Evolutionary conservation across 2,888 invertebrate genomes (phyloP).

Genomic region (Lagria hirta): DNA sequence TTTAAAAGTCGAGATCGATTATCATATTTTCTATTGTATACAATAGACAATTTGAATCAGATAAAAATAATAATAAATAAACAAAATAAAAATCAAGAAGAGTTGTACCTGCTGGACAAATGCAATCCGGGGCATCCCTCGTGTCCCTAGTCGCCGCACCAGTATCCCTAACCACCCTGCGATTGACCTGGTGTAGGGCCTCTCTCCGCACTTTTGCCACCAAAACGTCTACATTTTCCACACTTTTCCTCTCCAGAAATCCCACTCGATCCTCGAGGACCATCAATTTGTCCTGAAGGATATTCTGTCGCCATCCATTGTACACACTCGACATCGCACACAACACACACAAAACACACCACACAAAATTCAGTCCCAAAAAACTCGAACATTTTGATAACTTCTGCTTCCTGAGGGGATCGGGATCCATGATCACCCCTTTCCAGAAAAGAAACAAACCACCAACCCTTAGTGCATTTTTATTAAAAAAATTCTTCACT

Average conservation of each 20-base stretch:
- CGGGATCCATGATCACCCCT: slow-evolving; percentile 47
- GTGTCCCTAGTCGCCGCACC: slow-evolving; percentile 51
- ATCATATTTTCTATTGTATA: too few species aligned
- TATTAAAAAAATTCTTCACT: slow-evolving; percentile 15
- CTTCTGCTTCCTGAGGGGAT: slow-evolving; percentile 42
- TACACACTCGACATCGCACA: slow-evolving; percentile 64
- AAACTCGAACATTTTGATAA: slow-evolving; percentile 20
- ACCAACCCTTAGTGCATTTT: slow-evolving; percentile 42
- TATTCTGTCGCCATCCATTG: slow-evolving; percentile 61
- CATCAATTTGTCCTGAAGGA: slow-evolving; percentile 58
- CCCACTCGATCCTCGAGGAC: slow-evolving; percentile 61
- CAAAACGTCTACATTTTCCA: slow-evolving; percentile 52
- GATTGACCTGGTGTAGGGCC: slow-evolving; percentile 54
- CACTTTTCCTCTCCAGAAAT: slow-evolving; percentile 56
- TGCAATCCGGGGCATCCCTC: slow-evolving; percentile 66
- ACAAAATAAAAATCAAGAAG: too few species aligned
- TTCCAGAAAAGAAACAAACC: slow-evolving; percentile 32
- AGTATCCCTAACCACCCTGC: slow-evolving; percentile 51
- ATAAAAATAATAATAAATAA: too few species aligned
- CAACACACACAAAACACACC: slow-evolving; percentile 66
- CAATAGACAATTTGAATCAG: too few species aligned
- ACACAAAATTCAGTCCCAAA: slow-evolving; percentile 54
- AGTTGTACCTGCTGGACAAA: slow-evolving; percentile 71
- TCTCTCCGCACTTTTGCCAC: slow-evolving; percentile 61
- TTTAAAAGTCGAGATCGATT: too few species aligned